Conservation (phyloP, 2,113 vertebrate genomes). For the Mus pahari region DNA sequence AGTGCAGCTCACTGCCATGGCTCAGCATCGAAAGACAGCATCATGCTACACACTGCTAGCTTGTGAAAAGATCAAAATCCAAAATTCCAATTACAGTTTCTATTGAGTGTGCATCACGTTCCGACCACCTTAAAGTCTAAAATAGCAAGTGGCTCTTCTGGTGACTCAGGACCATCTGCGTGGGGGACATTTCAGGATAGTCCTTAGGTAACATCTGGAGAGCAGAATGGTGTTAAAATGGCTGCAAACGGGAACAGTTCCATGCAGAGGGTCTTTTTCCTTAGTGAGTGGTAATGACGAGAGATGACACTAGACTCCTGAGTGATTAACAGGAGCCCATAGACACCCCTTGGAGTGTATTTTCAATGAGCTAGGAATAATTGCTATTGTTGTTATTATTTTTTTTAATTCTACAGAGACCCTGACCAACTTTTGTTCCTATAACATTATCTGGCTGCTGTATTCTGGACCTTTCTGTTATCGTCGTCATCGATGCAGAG, state of each 20-base stretch:
- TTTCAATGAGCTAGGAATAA: constrained; percentile 26
- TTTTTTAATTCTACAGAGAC: neutral
- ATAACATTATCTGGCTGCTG: neutral
- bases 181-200: neutral
- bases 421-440: neutral
- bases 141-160: neutral
- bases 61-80: neutral
- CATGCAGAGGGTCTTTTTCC: neutral
- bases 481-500: neutral
- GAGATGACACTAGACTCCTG: neutral
- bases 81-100: neutral
- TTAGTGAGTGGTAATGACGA: neutral
- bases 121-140: neutral
- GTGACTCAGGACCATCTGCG: neutral
- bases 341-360: neutral
- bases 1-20: no score
- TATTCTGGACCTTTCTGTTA: neutral
- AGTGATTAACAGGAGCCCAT: neutral
- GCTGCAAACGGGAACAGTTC: neutral
- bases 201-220: neutral
- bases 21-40: no score
- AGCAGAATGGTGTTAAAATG: neutral
- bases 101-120: neutral
- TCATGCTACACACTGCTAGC: no score
- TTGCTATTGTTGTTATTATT: neutral